A percentile compares a stretch with the other conserved stretches of the same genome.
Conservation (phyloP, 2,888 invertebrate species). For the Ochropacha duplaris region DNA sequence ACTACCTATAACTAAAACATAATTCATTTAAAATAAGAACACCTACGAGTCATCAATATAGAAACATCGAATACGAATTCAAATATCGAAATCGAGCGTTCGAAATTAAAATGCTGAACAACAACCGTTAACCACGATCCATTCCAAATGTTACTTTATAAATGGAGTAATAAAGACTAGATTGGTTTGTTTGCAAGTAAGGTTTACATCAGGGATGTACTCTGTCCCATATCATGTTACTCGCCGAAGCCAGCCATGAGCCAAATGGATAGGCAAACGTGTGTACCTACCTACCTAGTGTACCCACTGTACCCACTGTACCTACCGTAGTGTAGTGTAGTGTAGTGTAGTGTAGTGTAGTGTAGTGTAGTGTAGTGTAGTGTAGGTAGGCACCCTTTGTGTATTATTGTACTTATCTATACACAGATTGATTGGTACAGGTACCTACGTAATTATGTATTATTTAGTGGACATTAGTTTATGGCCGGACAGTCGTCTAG, state of each 20-base stretch:
- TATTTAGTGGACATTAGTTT: too few relatives aligned
- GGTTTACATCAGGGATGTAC: conserved; percentile 36
- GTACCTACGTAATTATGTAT: too few relatives aligned
- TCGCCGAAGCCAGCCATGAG: conserved; percentile 58
- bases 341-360: too few relatives aligned
- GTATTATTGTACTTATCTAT: conserved; percentile 26
- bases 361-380: too few relatives aligned
- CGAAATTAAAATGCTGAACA: conserved; percentile 34
- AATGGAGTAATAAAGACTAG: not conserved
- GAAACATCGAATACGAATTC: conserved; percentile 22
- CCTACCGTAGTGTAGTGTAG: too few relatives aligned
- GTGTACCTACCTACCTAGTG: too few relatives aligned
- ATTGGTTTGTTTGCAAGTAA: conserved; percentile 14
- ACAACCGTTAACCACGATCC: conserved; percentile 27
- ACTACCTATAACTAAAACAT: too few relatives aligned
- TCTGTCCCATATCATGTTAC: conserved; percentile 53
- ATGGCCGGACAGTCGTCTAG: too few relatives aligned
- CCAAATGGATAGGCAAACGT: conserved; percentile 71
- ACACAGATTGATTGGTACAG: conserved; percentile 3
- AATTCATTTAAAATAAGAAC: not conserved
- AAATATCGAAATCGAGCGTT: conserved; percentile 17
- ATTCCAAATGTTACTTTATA: conserved; percentile 8
- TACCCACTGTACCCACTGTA: too few relatives aligned
- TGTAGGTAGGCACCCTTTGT: conserved; percentile 31
- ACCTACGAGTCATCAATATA: conserved; percentile 14